Percentiles rank a stretch among this genome's conserved stretches.
These are phyloP conservation scores for Eulemur albifrons DNA, from an alignment of 2,797 vertebrate genomes.

Conservation along the genomic window DNA sequence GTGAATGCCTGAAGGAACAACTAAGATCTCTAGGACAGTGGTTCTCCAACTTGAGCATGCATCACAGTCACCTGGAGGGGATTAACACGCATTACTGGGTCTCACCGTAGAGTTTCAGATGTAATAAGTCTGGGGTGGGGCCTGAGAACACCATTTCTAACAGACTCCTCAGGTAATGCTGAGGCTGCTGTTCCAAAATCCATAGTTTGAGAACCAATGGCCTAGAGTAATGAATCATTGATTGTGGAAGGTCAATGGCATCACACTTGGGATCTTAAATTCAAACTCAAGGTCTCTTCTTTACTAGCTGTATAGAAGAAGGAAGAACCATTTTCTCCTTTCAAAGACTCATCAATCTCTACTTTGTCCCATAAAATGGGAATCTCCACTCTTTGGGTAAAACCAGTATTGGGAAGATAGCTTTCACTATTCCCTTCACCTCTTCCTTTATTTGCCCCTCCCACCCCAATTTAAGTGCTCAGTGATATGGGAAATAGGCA, in stretches of 20 bases:
- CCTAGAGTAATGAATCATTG: background rate
- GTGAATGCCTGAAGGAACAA: background rate
- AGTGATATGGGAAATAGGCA: background rate
- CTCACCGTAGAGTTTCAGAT: background rate
- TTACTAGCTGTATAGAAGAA: background rate
- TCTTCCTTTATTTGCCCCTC: background rate
- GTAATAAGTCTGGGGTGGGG: background rate
- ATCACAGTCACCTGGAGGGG: background rate
- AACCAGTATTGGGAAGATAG: background rate
- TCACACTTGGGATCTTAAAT: background rate
- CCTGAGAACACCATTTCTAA: background rate
- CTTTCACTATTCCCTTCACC: background rate
- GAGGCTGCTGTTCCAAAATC: background rate
- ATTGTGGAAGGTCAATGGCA: background rate
- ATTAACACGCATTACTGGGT: background rate
- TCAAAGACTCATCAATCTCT: background rate
- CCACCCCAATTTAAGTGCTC: background rate
- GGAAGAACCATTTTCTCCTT: background rate
- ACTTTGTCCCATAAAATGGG: background rate
- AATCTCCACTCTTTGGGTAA: background rate
- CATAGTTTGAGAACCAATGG: background rate
- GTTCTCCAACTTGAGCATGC: background rate
- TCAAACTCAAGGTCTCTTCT: background rate
- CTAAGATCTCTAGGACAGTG: background rate
- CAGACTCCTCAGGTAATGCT: background rate